Percentiles rank a stretch among this genome's conserved stretches.
Evolutionary conservation across 2,113 vertebrate species (phyloP).

Genomic region (Amblyopsis rosae): DNA sequence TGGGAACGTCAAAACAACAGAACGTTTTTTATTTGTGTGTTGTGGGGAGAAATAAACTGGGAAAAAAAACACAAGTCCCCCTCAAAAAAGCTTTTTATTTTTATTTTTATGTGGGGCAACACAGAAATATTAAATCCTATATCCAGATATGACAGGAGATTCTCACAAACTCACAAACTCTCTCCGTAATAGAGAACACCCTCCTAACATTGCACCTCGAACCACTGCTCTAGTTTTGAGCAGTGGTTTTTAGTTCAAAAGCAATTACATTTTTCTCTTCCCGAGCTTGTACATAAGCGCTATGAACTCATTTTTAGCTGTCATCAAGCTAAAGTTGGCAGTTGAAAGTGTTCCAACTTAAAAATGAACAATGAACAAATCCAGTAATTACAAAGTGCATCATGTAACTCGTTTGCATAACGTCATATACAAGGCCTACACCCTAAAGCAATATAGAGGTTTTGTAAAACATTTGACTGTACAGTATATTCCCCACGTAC

Average conservation of each 20-base stretch:
- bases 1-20: not conserved
- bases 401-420: too few relatives aligned
- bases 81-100: too few relatives aligned
- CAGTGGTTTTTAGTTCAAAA: not conserved
- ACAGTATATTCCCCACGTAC: too few relatives aligned
- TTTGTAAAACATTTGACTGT: too few relatives aligned
- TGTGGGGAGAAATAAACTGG: not conserved
- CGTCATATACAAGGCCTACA: not conserved
- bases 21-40: not conserved
- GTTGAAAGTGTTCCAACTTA: not conserved
- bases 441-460: too few relatives aligned
- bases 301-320: too few relatives aligned
- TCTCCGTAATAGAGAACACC: not conserved
- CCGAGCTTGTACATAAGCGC: too few relatives aligned
- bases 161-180: not conserved
- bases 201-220: not conserved
- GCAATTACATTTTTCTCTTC: not conserved
- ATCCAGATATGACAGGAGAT: too few relatives aligned
- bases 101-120: too few relatives aligned
- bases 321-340: not conserved
- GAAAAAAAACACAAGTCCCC: not conserved
- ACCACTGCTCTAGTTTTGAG: conserved; percentile 1
- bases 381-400: too few relatives aligned
- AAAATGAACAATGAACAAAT: too few relatives aligned
- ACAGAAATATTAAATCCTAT: too few relatives aligned